Percentiles rank a stretch among this genome's conserved stretches.
Conservation (phyloP, 2,888 invertebrate genomes). For the Polyommatus icarus region DNA sequence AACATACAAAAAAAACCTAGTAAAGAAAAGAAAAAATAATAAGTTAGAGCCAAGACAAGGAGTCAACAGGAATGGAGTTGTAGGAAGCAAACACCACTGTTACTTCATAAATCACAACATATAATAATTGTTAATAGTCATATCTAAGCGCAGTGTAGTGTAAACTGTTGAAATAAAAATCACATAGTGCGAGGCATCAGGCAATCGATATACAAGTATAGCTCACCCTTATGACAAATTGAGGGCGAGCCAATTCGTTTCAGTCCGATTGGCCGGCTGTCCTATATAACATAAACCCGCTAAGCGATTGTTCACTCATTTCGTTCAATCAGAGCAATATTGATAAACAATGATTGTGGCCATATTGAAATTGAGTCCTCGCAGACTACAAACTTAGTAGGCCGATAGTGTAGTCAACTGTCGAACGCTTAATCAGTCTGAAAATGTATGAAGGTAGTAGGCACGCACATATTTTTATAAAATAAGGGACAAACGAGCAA, state of each 20-base stretch:
- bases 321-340: constrained; percentile 17
- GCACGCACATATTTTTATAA: no score
- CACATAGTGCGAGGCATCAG: constrained; percentile 7
- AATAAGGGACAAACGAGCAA: no score
- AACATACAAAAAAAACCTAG: no score
- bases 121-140: not conserved
- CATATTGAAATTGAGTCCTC: not conserved
- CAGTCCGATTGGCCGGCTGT: constrained; percentile 75
- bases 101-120: not conserved
- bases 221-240: constrained; percentile 53
- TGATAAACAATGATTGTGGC: constrained; percentile 13
- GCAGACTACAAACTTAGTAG: no score
- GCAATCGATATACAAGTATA: constrained; percentile 26
- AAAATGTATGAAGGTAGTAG: no score
- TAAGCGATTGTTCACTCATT: constrained; percentile 42
- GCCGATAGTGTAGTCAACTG: no score
- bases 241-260: constrained; percentile 79
- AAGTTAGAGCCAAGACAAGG: no score
- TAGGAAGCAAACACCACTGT: no score
- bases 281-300: constrained; percentile 55
- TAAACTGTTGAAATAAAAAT: not conserved
- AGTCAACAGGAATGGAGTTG: no score
- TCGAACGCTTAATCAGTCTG: no score
- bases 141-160: constrained; percentile 1
- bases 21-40: no score